Evolutionary conservation across 2,113 vertebrate species (phyloP).

Genomic region (Aix galericulata): DNA sequence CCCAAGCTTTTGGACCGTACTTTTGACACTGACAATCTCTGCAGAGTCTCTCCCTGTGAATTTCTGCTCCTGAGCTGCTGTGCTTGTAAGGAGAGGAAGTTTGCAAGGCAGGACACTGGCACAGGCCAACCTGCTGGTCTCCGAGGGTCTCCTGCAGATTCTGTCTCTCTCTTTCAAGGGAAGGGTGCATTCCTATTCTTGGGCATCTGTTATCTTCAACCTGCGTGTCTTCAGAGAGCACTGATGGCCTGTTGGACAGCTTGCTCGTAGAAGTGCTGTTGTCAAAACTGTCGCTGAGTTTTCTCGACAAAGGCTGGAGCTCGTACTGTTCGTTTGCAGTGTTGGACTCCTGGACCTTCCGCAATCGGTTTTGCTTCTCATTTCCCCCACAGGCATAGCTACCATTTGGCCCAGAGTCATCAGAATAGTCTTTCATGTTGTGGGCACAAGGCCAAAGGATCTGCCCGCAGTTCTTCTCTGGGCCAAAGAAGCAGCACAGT

Average conservation of each 20-base stretch:
- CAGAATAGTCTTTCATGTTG: slow-evolving; percentile 73
- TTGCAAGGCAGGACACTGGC: slow-evolving; percentile 86
- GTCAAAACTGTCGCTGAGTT: slow-evolving; percentile 95
- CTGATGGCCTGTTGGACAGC: slow-evolving; percentile 92
- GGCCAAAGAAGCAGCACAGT: slow-evolving; percentile 95
- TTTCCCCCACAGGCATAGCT: slow-evolving; percentile 78
- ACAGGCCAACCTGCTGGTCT: slow-evolving; percentile 71
- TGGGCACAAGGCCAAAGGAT: slow-evolving; percentile 86
- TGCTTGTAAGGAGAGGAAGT: slow-evolving; percentile 95
- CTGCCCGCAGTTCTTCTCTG: slow-evolving; percentile 91
- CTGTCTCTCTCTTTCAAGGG: slow-evolving; percentile 54
- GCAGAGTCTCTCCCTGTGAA: slow-evolving; percentile 51
- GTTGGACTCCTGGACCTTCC: slow-evolving; percentile 77
- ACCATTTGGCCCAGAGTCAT: slow-evolving; percentile 74
- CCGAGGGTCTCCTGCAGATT: slow-evolving; percentile 62
- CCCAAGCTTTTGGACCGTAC: slow-evolving; percentile 55
- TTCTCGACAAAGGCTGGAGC: slow-evolving; percentile 91
- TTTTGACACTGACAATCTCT: slow-evolving; percentile 53
- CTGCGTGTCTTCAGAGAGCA: slow-evolving; percentile 93
- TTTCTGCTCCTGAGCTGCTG: slow-evolving; percentile 64
- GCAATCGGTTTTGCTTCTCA: slow-evolving; percentile 77
- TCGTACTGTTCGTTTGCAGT: slow-evolving; percentile 90
- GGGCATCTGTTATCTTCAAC: slow-evolving; percentile 82
- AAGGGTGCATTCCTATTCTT: slow-evolving; percentile 21
- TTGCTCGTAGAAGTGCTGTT: slow-evolving; percentile 98